These are phyloP conservation scores for Loriculus beryllinus DNA, from an alignment of 2,797 vertebrate genomes.

Conservation along the genomic window DNA sequence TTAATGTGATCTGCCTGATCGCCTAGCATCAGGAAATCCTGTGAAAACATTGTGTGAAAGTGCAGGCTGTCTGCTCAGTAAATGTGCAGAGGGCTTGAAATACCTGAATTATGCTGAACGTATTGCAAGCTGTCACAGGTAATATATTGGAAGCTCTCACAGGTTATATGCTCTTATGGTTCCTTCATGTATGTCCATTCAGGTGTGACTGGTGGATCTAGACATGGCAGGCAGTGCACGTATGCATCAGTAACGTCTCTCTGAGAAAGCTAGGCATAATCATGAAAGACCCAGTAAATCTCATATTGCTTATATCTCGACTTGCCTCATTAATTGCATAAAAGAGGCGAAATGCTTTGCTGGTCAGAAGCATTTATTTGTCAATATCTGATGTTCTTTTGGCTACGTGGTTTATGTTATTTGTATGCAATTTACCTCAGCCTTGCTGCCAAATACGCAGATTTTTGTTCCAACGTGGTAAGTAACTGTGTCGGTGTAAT, in stretches of 20 bases:
- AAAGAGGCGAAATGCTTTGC: neutral
- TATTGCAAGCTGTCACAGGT: neutral
- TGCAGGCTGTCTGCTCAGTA: neutral
- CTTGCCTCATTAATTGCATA: neutral
- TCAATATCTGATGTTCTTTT: neutral
- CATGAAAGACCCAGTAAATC: neutral
- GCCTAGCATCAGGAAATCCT: neutral
- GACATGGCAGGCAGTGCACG: rapidly evolving
- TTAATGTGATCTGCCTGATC: neutral
- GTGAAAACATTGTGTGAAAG: neutral
- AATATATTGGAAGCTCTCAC: neutral
- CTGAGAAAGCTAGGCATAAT: neutral
- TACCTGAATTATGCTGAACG: neutral
- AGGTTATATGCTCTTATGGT: neutral
- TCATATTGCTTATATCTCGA: neutral
- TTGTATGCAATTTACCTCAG: neutral
- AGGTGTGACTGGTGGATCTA: neutral
- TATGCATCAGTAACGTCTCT: neutral
- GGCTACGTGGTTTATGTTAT: neutral
- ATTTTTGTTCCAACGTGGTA: neutral
- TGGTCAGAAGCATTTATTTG: neutral
- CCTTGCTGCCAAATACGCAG: neutral
- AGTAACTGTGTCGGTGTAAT: neutral
- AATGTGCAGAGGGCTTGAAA: neutral
- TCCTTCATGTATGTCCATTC: neutral